These are phyloP conservation scores for Sisor rabdophorus DNA, from an alignment of 2,113 vertebrate genomes.

Conservation along the genomic window DNA sequence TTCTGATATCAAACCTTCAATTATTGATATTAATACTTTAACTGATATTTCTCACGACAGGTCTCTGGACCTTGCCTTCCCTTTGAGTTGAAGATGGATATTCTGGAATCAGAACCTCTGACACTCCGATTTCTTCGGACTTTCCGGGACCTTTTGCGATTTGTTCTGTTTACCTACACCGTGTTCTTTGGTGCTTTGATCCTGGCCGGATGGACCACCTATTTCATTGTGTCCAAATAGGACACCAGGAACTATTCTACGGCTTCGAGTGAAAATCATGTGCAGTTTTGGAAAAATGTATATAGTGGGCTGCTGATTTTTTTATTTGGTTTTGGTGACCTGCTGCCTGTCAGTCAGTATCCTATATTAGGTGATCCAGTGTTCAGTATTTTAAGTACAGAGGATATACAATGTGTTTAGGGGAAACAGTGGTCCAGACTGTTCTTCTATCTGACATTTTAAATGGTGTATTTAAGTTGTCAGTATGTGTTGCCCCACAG, in stretches of 20 bases:
- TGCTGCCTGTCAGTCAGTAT: slow-evolving; percentile 4
- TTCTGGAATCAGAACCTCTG: slow-evolving; percentile 67
- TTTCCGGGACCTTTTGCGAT: slow-evolving; percentile 87
- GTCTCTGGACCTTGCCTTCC: slow-evolving; percentile 40
- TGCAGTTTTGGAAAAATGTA: background rate
- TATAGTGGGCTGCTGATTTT: no score
- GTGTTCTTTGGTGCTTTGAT: slow-evolving; percentile 87
- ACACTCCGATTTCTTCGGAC: slow-evolving; percentile 83
- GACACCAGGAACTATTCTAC: background rate
- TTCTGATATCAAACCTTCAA: no score
- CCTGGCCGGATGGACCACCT: slow-evolving; percentile 91
- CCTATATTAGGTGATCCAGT: background rate
- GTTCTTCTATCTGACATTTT: no score
- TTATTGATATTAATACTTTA: no score
- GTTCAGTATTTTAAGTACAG: no score
- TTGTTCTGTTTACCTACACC: slow-evolving; percentile 92
- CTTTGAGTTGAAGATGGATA: slow-evolving; percentile 41
- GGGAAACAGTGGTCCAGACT: background rate
- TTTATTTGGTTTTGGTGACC: background rate
- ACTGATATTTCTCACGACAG: slow-evolving; percentile 16
- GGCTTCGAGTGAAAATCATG: background rate
- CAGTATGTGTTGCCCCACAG: no score
- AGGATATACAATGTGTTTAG: background rate
- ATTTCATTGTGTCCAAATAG: slow-evolving; percentile 87
- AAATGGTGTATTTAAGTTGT: no score